A percentile compares a stretch with the other conserved stretches of the same genome.
Conservation (phyloP, 2,113 vertebrate genomes). For the Hippocampus mohnikei region DNA sequence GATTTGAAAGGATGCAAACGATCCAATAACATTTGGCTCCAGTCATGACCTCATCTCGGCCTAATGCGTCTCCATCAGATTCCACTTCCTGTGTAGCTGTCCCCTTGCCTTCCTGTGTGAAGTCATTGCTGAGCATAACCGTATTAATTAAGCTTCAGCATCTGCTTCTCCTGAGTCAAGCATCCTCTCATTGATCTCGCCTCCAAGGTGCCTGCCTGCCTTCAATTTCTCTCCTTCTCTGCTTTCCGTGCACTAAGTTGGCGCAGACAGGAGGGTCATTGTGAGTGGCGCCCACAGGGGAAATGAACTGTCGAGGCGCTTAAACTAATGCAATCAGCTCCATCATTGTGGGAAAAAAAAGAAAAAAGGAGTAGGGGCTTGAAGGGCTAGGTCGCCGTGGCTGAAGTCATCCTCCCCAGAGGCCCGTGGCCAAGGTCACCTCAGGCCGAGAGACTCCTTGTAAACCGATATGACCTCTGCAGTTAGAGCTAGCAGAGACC, state of each 20-base stretch:
- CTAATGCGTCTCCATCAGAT: conserved; percentile 63
- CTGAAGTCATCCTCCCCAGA: conserved; percentile 48
- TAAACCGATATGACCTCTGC: conserved; percentile 12
- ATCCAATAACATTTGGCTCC: conserved; percentile 42
- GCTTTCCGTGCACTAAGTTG: conserved; percentile 32
- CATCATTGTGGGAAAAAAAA: conserved; percentile 44
- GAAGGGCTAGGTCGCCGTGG: conserved; percentile 47
- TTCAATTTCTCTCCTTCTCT: conserved; percentile 29
- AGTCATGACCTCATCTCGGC: conserved; percentile 52
- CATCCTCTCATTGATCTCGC: conserved; percentile 53
- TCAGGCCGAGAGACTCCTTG: conserved; percentile 9
- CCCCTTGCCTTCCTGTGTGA: conserved; percentile 68
- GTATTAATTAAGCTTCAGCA: conserved; percentile 70
- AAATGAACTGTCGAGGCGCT: conserved; percentile 21
- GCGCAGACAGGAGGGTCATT: conserved; percentile 44
- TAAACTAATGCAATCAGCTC: conserved; percentile 55
- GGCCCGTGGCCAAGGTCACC: conserved; percentile 27
- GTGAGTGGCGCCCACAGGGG: conserved; percentile 39
- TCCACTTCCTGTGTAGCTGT: conserved; percentile 67
- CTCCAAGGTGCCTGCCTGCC: conserved; percentile 51
- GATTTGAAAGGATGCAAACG: conserved; percentile 4
- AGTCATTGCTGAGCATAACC: conserved; percentile 65
- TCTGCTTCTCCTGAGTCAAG: conserved; percentile 78
- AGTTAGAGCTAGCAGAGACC: conserved; percentile 15
- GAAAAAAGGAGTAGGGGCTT: conserved; percentile 16